phyloP scores from a whole-genome alignment of 2,797 vertebrate species.

The Lepus oiostolus region DNA sequence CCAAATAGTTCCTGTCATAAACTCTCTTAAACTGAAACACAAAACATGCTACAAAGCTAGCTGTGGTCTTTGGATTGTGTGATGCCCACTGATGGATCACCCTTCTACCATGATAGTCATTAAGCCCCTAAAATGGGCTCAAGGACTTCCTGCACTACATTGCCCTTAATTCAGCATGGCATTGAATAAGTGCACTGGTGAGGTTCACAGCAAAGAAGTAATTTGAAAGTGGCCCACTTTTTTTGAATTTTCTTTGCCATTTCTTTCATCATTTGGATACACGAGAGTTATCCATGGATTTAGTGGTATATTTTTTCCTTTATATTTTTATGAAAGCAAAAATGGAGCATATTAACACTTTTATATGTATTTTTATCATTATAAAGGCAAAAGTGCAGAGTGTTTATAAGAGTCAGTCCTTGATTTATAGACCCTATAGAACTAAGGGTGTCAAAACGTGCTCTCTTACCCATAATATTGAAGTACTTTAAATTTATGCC shows the following conservation, averaged over 20 bases:
- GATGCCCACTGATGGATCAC: background rate
- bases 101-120: background rate
- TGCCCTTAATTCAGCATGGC: background rate
- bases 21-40: background rate
- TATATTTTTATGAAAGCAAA: conserved; percentile 13
- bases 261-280: conserved; percentile 52
- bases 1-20: background rate
- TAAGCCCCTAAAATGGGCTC: background rate
- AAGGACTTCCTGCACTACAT: background rate
- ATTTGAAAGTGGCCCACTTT: conserved; percentile 4
- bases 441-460: background rate
- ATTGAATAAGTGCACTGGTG: background rate
- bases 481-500: background rate
- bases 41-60: background rate
- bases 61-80: background rate
- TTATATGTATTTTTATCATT: background rate
- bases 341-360: background rate
- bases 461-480: background rate
- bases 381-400: background rate
- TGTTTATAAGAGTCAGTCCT: background rate
- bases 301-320: background rate
- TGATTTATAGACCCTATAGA: background rate
- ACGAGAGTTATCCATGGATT: conserved; percentile 16
- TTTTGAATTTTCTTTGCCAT: conserved; percentile 28
- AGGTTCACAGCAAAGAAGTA: background rate